A percentile compares a stretch with the other conserved stretches of the same genome.
These are phyloP conservation scores for Xestia rhomboidea DNA, from an alignment of 2,888 invertebrate species.

Conservation along the genomic window DNA sequence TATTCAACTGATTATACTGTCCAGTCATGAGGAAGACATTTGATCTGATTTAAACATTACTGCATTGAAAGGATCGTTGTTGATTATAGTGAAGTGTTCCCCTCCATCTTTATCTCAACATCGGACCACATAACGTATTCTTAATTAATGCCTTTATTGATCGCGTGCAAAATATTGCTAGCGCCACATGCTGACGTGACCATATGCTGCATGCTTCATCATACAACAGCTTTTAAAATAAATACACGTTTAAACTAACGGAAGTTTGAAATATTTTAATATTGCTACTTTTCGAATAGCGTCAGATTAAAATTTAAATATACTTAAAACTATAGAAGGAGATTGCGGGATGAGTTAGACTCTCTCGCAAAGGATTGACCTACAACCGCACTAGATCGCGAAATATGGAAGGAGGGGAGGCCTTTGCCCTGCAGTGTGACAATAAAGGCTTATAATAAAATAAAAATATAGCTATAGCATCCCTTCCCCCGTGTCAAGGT, in stretches of 20 bases:
- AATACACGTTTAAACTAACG: constrained; percentile 7
- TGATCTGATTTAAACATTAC: constrained; percentile 60
- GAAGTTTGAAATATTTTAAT: constrained; percentile 6
- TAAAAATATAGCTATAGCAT: no score
- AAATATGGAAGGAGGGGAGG: no score
- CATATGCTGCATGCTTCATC: constrained; percentile 17
- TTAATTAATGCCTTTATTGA: constrained; percentile 80
- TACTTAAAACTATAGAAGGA: neutral
- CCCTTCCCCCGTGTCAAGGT: constrained; percentile 36
- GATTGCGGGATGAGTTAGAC: no score
- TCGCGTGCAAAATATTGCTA: constrained; percentile 71
- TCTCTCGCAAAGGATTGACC: no score
- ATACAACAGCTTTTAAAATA: constrained; percentile 16
- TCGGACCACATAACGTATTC: constrained; percentile 69
- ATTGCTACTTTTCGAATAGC: neutral
- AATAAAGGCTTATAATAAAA: no score
- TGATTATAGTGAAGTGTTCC: constrained; percentile 49
- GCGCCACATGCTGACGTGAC: constrained; percentile 57
- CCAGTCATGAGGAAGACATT: constrained; percentile 60
- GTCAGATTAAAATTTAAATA: constrained; percentile 1
- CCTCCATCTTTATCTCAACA: constrained; percentile 71
- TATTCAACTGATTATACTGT: constrained; percentile 53
- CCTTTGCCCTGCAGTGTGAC: no score
- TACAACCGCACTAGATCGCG: no score
- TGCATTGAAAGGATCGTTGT: constrained; percentile 66